A percentile compares a stretch with the other conserved stretches of the same genome.
Evolutionary conservation across 2,113 vertebrate species (phyloP).

Genomic region (Gopherus evgoodei): DNA sequence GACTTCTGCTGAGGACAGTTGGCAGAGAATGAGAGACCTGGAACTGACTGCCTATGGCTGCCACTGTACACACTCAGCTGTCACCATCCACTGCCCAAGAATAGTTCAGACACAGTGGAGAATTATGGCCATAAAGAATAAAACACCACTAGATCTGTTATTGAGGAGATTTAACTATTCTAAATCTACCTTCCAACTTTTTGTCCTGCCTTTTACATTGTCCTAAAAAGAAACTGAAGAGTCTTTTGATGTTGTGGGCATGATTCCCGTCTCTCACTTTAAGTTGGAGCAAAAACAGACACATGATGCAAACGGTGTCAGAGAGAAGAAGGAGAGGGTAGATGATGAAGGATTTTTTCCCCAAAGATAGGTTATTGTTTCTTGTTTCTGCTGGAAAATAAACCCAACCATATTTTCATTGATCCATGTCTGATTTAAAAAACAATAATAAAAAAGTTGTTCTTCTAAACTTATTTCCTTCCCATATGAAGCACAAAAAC

Average conservation of each 20-base stretch:
- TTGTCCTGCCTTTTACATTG: background rate
- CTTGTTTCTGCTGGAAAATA: background rate
- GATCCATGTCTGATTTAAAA: background rate
- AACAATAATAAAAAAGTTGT: background rate
- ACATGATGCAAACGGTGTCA: background rate
- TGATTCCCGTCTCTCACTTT: background rate
- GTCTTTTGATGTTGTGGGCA: background rate
- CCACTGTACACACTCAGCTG: background rate
- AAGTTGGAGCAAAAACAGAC: background rate
- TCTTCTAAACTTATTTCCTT: background rate
- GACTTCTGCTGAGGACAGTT: background rate
- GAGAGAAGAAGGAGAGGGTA: background rate
- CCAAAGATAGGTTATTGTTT: background rate
- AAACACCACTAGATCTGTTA: background rate
- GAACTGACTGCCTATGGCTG: background rate
- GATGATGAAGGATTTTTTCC: background rate
- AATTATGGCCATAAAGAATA: background rate
- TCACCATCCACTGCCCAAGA: fast-evolving
- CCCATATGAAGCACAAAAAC: background rate
- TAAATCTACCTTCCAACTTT: background rate
- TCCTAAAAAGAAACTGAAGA: background rate
- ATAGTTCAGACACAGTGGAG: background rate
- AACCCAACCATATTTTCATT: background rate
- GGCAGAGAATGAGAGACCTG: background rate
- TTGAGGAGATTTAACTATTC: background rate